Evolutionary conservation across 1,140 invertebrate species (phyloP), one percentile per base, ranked within the genome.

Genomic region (Atta colombica): DNA sequence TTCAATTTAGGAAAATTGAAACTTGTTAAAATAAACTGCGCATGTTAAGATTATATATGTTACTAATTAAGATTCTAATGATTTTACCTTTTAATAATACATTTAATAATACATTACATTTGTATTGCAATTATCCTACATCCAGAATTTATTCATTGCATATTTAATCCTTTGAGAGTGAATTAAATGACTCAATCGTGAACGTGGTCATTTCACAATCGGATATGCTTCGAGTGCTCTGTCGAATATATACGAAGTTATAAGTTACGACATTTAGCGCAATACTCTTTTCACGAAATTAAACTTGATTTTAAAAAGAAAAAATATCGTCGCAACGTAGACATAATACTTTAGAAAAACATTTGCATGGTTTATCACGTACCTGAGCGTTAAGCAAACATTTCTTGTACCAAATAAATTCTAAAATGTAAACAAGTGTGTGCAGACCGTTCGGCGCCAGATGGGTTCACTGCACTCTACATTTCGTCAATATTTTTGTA

Each of bases 371-470:
- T 49, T 82, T 74, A 69, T 87, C 87, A 53, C 51, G n/a, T 60
- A 61, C 72, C 25, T 18, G 25, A 28, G 55, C n/a, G 45, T 39
- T 65, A 69, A 28, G 49, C 69, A 84, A 84, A 84, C 55, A 84
- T 84, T 84, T 53, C 80, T 84, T 84, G 28, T 21, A 45, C 14
- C 39, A 75, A 84, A 84, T 84, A 84, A 74, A 84, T 84, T 84
- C n/a, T 6, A 61, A 61, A 84, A 61, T 74, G 69, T 63, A 84
- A 84, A 84, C 55, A 84, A 25, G 55, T 28, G 14, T 25, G 18
- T 12, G 51, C 25, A 31, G 80, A 61, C 39, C 39, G 39, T 18
- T 21, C 55, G 31, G 25, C 39, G 53, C 68, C 68, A 61, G 39
- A 84, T 75, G 55, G 25, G 55, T 74, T 61, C 80, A 21, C 28